A percentile compares a stretch with the other conserved stretches of the same genome.
phyloP scores from a whole-genome alignment of 2,113 vertebrate species.

The Hemibagrus wyckioides region DNA sequence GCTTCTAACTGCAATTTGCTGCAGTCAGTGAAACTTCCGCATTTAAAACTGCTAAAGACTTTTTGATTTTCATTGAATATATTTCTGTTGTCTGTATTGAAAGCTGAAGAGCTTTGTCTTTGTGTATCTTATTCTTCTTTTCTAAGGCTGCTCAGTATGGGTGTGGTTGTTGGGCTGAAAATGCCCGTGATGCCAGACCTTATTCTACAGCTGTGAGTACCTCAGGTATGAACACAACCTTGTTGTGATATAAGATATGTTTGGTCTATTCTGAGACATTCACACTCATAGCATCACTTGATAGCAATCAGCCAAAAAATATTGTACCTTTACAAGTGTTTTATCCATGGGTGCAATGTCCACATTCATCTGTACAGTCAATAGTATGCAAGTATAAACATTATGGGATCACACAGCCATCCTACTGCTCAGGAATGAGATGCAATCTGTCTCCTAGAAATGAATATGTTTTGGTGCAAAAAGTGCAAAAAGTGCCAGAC shows the following conservation, averaged over 20 bases:
- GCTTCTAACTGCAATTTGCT: background rate
- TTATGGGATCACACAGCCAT: too few relatives aligned
- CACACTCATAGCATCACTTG: too few relatives aligned
- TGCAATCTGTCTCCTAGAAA: too few relatives aligned
- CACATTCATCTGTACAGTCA: too few relatives aligned
- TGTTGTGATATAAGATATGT: background rate
- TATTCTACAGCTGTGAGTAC: conserved; percentile 99
- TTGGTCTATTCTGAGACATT: background rate
- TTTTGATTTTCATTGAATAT: background rate
- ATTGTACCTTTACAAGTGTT: too few relatives aligned
- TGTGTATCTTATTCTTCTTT: background rate
- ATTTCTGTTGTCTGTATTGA: background rate
- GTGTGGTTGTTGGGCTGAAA: conserved; percentile 99
- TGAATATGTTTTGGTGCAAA: too few relatives aligned
- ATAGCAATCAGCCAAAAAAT: too few relatives aligned
- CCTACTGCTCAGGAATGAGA: too few relatives aligned
- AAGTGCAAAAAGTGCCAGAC: too few relatives aligned
- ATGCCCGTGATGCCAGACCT: conserved; percentile 85
- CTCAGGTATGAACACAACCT: conserved; percentile 87
- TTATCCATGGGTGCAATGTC: too few relatives aligned
- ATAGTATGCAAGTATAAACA: too few relatives aligned
- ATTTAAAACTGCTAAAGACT: background rate
- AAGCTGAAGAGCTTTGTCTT: background rate
- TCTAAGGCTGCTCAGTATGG: conserved; percentile 95
- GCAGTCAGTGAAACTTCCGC: background rate